These are phyloP conservation scores for Rhinoptilus africanus DNA, from an alignment of 2,113 vertebrate species.

Conservation along the genomic window DNA sequence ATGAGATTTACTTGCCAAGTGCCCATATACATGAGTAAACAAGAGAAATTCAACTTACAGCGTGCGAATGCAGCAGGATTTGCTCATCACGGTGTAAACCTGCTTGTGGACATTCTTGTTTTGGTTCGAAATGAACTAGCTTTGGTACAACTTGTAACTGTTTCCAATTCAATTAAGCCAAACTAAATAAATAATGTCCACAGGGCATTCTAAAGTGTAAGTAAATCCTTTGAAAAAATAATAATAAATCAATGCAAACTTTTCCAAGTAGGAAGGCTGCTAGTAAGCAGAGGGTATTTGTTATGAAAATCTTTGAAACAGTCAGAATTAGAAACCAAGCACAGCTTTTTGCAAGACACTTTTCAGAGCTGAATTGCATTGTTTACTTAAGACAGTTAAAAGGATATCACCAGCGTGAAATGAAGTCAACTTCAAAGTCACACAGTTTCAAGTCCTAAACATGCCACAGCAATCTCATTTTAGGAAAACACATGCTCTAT, in stretches of 20 bases:
- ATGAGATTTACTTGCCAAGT: accelerated
- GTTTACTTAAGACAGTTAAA: slow-evolving; percentile 52
- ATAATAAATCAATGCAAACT: slow-evolving; percentile 45
- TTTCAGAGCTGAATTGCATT: not conserved
- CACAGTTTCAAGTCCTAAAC: slow-evolving; percentile 15
- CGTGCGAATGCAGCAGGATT: accelerated
- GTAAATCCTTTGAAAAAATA: slow-evolving; percentile 61
- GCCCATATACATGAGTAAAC: accelerated
- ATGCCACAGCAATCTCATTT: slow-evolving; percentile 52
- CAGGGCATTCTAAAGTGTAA: not conserved
- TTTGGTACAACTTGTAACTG: slow-evolving; percentile 10
- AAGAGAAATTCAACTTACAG: accelerated
- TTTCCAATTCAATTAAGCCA: slow-evolving; percentile 46
- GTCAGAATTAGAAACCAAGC: not conserved
- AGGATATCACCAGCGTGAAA: slow-evolving; percentile 42
- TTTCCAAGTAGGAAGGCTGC: not conserved
- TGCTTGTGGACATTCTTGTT: not conserved
- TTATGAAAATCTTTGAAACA: slow-evolving; percentile 27
- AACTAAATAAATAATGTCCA: slow-evolving; percentile 49
- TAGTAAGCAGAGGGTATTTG: slow-evolving; percentile 24
- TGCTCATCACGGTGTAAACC: not conserved
- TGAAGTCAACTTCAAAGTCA: slow-evolving; percentile 52
- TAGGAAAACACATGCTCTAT: slow-evolving; percentile 36
- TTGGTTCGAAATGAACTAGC: not conserved
- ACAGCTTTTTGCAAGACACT: not conserved